Percentiles rank a stretch among this genome's conserved stretches.
Evolutionary conservation across 2,113 vertebrate species (phyloP).

Genomic region (Todiramphus saurophagus): DNA sequence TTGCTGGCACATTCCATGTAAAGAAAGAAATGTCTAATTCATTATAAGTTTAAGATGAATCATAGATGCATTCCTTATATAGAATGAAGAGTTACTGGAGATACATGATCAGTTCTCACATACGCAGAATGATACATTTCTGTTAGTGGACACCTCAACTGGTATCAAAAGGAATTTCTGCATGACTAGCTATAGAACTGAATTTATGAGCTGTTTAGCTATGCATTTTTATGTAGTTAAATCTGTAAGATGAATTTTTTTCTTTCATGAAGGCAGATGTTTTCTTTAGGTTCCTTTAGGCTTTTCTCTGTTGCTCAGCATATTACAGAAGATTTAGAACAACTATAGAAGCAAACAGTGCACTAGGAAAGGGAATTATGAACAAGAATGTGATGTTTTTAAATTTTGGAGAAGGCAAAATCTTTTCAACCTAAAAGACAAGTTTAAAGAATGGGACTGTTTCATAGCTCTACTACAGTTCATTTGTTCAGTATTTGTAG

Average conservation of each 20-base stretch:
- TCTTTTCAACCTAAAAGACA: not conserved
- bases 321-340: not conserved
- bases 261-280: not conserved
- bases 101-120: not conserved
- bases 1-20: not conserved
- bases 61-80: not conserved
- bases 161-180: not conserved
- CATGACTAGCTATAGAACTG: not conserved
- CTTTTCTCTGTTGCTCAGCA: not conserved
- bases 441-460: not conserved
- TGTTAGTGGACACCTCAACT: not conserved
- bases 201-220: not conserved
- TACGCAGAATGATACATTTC: not conserved
- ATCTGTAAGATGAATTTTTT: not conserved
- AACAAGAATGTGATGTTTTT: not conserved
- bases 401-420: not conserved
- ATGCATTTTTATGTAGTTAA: not conserved
- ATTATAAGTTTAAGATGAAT: not conserved
- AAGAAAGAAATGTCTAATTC: not conserved
- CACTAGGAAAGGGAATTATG: not conserved
- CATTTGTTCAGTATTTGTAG: not conserved
- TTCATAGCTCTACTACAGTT: not conserved
- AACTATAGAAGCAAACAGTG: not conserved
- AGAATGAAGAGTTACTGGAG: not conserved
- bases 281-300: not conserved